Percentiles rank a stretch among this genome's conserved stretches.
Conservation (phyloP, 2,113 vertebrate genomes). For the Recurvirostra avosetta region DNA sequence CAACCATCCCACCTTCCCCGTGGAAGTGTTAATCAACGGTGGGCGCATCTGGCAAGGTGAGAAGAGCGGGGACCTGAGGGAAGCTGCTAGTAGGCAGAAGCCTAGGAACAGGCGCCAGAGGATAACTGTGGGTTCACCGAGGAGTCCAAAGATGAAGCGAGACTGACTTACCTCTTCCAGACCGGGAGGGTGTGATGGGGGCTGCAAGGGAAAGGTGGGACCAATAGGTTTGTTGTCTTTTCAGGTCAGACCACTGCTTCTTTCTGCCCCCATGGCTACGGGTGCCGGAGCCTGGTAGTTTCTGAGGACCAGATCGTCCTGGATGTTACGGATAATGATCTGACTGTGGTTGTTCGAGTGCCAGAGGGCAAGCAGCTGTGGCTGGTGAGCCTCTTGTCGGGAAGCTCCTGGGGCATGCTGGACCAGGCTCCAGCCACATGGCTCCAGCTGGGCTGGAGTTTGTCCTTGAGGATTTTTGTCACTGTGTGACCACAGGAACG, state of each 20-base stretch:
- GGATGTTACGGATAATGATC: constrained; percentile 87
- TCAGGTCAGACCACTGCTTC: constrained; percentile 86
- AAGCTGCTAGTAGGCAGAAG: neutral
- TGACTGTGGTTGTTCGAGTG: constrained; percentile 85
- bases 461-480: neutral
- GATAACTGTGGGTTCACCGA: neutral
- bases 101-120: neutral
- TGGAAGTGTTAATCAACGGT: constrained; percentile 85
- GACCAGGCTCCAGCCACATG: neutral
- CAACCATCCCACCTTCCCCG: constrained; percentile 78
- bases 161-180: neutral
- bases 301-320: constrained; percentile 85
- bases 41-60: constrained; percentile 94
- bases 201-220: neutral
- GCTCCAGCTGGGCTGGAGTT: neutral
- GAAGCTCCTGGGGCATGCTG: neutral
- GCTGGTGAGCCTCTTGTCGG: constrained; percentile 79
- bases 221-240: neutral
- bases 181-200: neutral
- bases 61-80: neutral
- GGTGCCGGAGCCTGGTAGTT: constrained; percentile 87
- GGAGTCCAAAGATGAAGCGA: neutral
- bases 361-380: constrained; percentile 86
- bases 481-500: rapidly evolving
- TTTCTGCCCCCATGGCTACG: constrained; percentile 91